Evolutionary conservation across 2,797 vertebrate species (phyloP).

Genomic region (Falco rusticolus): DNA sequence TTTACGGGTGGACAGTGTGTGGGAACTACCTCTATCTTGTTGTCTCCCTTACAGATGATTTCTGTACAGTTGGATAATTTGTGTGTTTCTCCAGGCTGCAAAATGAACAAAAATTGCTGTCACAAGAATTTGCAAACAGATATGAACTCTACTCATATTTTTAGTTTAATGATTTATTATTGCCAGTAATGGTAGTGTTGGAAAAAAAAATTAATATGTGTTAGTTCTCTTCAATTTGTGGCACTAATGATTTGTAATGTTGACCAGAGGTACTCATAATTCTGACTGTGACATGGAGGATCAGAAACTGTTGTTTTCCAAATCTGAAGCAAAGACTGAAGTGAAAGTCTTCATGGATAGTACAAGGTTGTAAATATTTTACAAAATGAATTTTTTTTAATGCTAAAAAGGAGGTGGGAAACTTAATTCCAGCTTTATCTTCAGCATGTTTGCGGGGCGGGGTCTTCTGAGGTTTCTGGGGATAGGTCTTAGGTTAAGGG

Average conservation of each 20-base stretch:
- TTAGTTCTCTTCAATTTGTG: not conserved
- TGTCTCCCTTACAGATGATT: constrained; percentile 76
- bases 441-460: not conserved
- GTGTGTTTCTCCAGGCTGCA: constrained; percentile 84
- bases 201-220: not conserved
- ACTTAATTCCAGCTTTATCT: not conserved
- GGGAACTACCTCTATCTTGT: constrained; percentile 43
- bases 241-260: not conserved
- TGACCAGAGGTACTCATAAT: not conserved
- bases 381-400: fast-evolving
- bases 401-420: not conserved
- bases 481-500: not conserved
- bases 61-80: constrained; percentile 75
- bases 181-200: not conserved
- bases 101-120: not conserved
- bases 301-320: not conserved
- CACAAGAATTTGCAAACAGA: not conserved
- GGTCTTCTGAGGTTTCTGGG: not conserved
- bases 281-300: not conserved
- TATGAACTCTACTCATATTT: not conserved
- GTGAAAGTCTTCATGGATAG: not conserved
- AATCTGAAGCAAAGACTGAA: not conserved
- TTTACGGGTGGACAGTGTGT: constrained; percentile 56
- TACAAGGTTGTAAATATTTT: not conserved
- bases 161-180: not conserved